phyloP scores from a whole-genome alignment of 2,113 vertebrate species.

The Petaurus breviceps region DNA sequence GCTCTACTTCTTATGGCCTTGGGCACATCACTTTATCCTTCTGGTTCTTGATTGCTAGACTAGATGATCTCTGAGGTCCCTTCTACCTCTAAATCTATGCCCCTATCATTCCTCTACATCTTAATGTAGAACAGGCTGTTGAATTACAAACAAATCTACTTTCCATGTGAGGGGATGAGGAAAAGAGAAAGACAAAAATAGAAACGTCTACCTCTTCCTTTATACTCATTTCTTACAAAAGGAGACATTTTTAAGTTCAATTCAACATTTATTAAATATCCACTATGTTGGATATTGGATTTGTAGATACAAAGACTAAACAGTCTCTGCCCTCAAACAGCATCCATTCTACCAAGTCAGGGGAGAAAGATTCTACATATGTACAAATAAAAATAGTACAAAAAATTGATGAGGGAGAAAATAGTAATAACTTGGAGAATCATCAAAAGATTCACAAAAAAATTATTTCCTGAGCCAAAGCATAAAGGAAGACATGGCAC shows the following conservation, averaged over 20 bases:
- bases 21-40: not conserved
- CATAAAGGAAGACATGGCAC: not conserved
- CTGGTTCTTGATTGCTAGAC: too few species aligned
- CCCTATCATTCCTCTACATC: not conserved
- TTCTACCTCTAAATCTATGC: not conserved
- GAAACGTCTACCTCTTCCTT: too few species aligned
- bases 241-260: not conserved
- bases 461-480: not conserved
- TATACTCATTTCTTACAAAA: not conserved
- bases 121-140: not conserved
- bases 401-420: not conserved
- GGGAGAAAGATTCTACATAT: not conserved
- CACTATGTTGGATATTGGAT: not conserved
- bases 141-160: not conserved
- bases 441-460: not conserved
- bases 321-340: not conserved
- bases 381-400: not conserved
- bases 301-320: too few species aligned
- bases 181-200: not conserved
- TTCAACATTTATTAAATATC: not conserved
- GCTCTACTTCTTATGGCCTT: too few species aligned
- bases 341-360: not conserved
- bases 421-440: not conserved
- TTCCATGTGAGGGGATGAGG: not conserved
- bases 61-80: not conserved